A percentile compares a stretch with the other conserved stretches of the same genome.
These are phyloP conservation scores for Drosophila murphyi DNA, from an alignment of 1,140 invertebrate genomes.

Conservation along the genomic window DNA sequence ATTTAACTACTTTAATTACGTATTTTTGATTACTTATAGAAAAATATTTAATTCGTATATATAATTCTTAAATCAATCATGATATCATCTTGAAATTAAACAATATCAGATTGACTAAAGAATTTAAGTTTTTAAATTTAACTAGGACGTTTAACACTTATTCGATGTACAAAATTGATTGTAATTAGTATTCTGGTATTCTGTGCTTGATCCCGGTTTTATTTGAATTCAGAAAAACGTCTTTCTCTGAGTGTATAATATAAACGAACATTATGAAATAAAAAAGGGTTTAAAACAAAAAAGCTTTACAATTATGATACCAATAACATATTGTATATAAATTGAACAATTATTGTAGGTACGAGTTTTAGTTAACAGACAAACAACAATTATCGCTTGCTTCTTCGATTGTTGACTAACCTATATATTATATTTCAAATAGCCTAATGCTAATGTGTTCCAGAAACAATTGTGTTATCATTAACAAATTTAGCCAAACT, in stretches of 20 bases:
- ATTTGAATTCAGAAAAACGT: not conserved
- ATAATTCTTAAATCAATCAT: too few species aligned
- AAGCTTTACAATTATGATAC: conserved; percentile 61
- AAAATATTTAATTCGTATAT: too few species aligned
- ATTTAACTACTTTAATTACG: not conserved
- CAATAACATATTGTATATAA: conserved; percentile 31
- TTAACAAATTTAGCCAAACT: conserved; percentile 69
- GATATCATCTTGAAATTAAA: too few species aligned
- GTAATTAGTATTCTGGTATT: not conserved
- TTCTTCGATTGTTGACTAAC: conserved; percentile 38
- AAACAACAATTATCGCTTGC: conserved; percentile 20
- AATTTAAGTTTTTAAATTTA: too few species aligned
- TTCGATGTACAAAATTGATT: not conserved
- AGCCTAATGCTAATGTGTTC: conserved; percentile 73
- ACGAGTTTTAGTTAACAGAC: conserved; percentile 16
- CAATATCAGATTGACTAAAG: too few species aligned
- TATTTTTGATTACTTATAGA: too few species aligned
- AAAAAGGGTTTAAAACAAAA: conserved; percentile 51
- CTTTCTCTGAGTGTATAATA: not conserved
- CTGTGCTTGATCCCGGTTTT: not conserved
- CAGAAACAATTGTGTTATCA: conserved; percentile 66
- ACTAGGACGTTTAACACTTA: too few species aligned
- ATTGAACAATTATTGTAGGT: not conserved
- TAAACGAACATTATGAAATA: not conserved
- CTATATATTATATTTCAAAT: conserved; percentile 45